These are phyloP conservation scores for Drosophila diplacantha DNA, from an alignment of 2,888 invertebrate genomes.

Conservation along the genomic window DNA sequence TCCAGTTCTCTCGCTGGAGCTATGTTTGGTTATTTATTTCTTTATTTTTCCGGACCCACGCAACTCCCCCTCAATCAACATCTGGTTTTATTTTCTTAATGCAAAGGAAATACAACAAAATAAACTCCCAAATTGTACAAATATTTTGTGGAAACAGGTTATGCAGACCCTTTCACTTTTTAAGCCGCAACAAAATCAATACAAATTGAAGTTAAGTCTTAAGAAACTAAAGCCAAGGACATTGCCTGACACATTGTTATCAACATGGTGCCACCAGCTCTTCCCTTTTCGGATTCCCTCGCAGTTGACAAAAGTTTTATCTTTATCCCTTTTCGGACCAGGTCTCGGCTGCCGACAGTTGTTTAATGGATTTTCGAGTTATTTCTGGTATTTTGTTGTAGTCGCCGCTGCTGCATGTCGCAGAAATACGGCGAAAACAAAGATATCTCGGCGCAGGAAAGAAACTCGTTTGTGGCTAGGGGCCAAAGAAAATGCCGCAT, in stretches of 20 bases:
- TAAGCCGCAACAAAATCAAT: slow-evolving; percentile 31
- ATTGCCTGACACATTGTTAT: slow-evolving; percentile 70
- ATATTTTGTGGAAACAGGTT: slow-evolving; percentile 57
- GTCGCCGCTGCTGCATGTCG: slow-evolving; percentile 50
- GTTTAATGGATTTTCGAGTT: slow-evolving; percentile 72
- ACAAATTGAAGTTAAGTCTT: slow-evolving; percentile 10
- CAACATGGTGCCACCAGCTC: slow-evolving; percentile 48
- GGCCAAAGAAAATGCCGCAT: slow-evolving; percentile 69
- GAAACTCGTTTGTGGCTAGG: slow-evolving; percentile 61
- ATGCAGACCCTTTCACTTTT: slow-evolving; percentile 58
- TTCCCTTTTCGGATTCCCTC: neutral
- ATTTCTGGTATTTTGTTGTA: slow-evolving; percentile 70
- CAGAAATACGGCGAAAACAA: slow-evolving; percentile 53
- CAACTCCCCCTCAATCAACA: slow-evolving; percentile 31
- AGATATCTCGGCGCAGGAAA: slow-evolving; percentile 55
- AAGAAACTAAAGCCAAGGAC: slow-evolving; percentile 61
- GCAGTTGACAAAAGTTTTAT: slow-evolving; percentile 59
- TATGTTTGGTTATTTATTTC: slow-evolving; percentile 1
- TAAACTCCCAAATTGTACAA: slow-evolving; percentile 31
- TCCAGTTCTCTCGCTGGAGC: slow-evolving; percentile 4
- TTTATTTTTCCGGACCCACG: slow-evolving; percentile 22
- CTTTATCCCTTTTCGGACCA: slow-evolving; percentile 56
- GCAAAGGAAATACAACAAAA: slow-evolving; percentile 14
- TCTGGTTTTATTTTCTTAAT: slow-evolving; percentile 38
- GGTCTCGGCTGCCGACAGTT: slow-evolving; percentile 25